These are phyloP conservation scores for Notothenia rossii DNA, from an alignment of 2,113 vertebrate genomes.

Conservation along the genomic window DNA sequence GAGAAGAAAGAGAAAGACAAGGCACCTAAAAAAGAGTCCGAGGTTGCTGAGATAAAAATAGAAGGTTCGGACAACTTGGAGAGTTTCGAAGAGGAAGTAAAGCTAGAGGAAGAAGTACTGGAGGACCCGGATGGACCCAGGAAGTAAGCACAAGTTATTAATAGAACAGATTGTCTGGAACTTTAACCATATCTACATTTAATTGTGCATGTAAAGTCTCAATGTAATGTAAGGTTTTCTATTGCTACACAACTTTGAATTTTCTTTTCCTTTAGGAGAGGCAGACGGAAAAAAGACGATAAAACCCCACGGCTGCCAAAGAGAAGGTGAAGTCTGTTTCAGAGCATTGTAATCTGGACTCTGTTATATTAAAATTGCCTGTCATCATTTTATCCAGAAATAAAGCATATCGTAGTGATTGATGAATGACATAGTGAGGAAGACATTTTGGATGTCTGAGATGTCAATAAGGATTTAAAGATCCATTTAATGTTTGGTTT, in stretches of 20 bases:
- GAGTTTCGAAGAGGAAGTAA: constrained; percentile 87
- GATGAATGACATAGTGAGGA: not conserved
- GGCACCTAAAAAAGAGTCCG: constrained; percentile 79
- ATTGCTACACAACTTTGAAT: not conserved
- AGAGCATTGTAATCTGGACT: not conserved
- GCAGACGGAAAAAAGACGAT: constrained; percentile 95
- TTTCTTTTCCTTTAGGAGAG: constrained; percentile 84
- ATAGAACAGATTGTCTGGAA: not conserved
- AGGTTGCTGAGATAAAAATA: constrained; percentile 81
- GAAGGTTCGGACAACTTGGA: constrained; percentile 75
- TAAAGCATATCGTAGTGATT: not conserved
- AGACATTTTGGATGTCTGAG: not conserved
- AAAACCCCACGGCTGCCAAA: constrained; percentile 96
- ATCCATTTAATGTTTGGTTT: not conserved
- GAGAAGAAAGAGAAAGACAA: constrained; percentile 87
- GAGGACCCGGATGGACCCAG: constrained; percentile 93
- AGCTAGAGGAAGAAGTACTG: constrained; percentile 89
- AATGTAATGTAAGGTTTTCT: not conserved
- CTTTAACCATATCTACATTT: not conserved
- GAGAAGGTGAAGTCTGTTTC: constrained; percentile 86
- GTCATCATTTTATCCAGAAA: not conserved
- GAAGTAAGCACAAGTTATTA: constrained; percentile 85
- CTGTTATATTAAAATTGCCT: not conserved
- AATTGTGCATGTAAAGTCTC: not conserved
- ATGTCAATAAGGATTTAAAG: not conserved